A percentile compares a stretch with the other conserved stretches of the same genome.
phyloP scores from a whole-genome alignment of 2,113 vertebrate genomes.

The Poeciliopsis retropinna region DNA sequence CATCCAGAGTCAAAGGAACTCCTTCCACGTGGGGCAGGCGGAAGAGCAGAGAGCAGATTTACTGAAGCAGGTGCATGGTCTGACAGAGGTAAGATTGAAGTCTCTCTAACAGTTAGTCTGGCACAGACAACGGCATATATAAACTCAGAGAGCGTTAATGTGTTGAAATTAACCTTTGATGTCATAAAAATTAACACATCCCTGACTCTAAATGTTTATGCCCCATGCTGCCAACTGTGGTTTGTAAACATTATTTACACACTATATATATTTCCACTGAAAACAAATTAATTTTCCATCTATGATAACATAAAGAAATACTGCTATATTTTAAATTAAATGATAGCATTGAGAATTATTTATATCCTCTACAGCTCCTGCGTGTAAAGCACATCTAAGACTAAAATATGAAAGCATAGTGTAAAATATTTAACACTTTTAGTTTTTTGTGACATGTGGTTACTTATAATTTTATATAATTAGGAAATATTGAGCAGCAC shows the following conservation, averaged over 20 bases:
- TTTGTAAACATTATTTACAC: constrained; percentile 18
- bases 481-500: constrained; percentile 9
- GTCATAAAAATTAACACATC: not conserved
- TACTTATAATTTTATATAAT: constrained; percentile 33
- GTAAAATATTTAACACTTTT: constrained; percentile 40
- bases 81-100: constrained; percentile 83
- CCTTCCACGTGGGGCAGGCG: constrained; percentile 89
- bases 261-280: not conserved
- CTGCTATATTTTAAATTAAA: constrained; percentile 21
- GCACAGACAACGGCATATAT: not conserved
- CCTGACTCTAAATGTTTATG: constrained; percentile 3
- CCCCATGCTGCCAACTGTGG: constrained; percentile 55
- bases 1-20: constrained; percentile 96
- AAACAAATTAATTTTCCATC: constrained; percentile 6
- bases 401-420: constrained; percentile 19
- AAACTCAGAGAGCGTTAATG: not conserved
- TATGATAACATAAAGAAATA: not conserved
- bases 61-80: constrained; percentile 81
- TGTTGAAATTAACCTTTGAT: not conserved
- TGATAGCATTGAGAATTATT: constrained; percentile 42
- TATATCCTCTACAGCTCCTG: constrained; percentile 19
- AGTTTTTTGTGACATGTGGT: constrained; percentile 9
- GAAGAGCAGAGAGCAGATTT: constrained; percentile 83
- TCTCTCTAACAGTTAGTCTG: too few relatives aligned
- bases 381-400: constrained; percentile 21